Evolutionary conservation across 2,113 vertebrate species (phyloP), one percentile per base, ranked within the genome.

Genomic region (Oncorhynchus kisutch): DNA sequence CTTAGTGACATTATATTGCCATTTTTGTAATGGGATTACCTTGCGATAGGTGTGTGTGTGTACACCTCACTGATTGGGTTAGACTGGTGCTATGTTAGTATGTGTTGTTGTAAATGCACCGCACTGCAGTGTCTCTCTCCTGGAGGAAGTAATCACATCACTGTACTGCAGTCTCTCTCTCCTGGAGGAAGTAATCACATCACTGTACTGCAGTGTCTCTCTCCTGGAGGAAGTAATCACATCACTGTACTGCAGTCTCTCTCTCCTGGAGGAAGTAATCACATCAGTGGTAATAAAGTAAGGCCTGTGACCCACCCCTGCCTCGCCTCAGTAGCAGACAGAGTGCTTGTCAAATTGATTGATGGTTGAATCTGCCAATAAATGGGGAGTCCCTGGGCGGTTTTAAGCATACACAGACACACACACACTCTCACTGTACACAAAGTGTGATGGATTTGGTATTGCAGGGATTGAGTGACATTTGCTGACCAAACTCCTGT

Each of bases 301-400:
- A 74, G 57, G 72, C 83, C 79, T 24, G 76, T 78, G 62, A 29
- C 78, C 75, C 81, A 70, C 12, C 79, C 81, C 81, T 65, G 14
- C 75, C 69, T 73, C 65, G 24, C 65, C 75, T 76, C 70, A 51
- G 72, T 64, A 67, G 73, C 73, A 81, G 22, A 72, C 71, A 3
- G 57, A 76, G 67, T 29, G 39, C 67, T 75, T 77, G 80, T 86
- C 79, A 77, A 24, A 75, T 72, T 90, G 85, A 91, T 83, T 82
- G 77, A 91, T 87, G 72, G 62, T 49, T 77, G 59, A 74, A 78
- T 79, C 79, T 84, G 75, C 78, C 88, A 81, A 83, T 88, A 82
- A 81, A 84, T 72, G 60, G 78, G 59, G 77, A 70, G 64, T 75
- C 80, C 20, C 77, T 39, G 18, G 69, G 67, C 78, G 67, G 72